These are phyloP conservation scores for Microlaimidae sp. DNA, from an alignment of 2,888 invertebrate species.

Conservation along the genomic window DNA sequence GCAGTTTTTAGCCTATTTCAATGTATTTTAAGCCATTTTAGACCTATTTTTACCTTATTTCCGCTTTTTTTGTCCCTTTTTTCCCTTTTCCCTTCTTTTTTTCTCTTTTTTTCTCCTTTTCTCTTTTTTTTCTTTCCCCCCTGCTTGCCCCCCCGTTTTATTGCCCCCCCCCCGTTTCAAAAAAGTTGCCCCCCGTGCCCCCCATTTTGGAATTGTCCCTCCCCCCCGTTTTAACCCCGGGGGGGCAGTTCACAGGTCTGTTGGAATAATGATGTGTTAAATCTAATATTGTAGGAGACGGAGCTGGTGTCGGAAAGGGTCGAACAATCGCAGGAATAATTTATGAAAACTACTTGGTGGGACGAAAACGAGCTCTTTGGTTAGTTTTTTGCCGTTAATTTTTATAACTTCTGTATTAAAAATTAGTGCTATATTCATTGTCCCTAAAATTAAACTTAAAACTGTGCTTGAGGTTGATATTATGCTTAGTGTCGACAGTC, in stretches of 20 bases:
- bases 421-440: neutral
- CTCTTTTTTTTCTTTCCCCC: constrained; percentile 7
- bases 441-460: neutral
- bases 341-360: constrained; percentile 83
- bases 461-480: neutral
- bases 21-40: too few species aligned
- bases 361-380: constrained; percentile 90
- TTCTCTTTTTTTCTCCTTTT: constrained; percentile 1
- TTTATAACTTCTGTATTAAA: neutral
- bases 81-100: constrained; percentile 9
- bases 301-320: constrained; percentile 93
- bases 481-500: too few species aligned
- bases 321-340: constrained; percentile 94
- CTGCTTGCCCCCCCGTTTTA: too few species aligned
- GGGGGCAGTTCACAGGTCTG: too few species aligned
- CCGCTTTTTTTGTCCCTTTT: too few species aligned
- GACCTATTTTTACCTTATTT: too few species aligned
- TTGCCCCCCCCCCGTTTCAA: too few species aligned
- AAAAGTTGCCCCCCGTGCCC: too few species aligned
- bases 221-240: too few species aligned
- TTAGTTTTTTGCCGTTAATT: constrained; percentile 18
- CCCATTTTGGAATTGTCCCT: too few species aligned
- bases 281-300: constrained; percentile 62
- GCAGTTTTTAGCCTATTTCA: too few species aligned
- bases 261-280: neutral